Evolutionary conservation across 1,140 invertebrate species (phyloP), one percentile per base, ranked within the genome.

Genomic region (Diachasmimorpha longicaudata): DNA sequence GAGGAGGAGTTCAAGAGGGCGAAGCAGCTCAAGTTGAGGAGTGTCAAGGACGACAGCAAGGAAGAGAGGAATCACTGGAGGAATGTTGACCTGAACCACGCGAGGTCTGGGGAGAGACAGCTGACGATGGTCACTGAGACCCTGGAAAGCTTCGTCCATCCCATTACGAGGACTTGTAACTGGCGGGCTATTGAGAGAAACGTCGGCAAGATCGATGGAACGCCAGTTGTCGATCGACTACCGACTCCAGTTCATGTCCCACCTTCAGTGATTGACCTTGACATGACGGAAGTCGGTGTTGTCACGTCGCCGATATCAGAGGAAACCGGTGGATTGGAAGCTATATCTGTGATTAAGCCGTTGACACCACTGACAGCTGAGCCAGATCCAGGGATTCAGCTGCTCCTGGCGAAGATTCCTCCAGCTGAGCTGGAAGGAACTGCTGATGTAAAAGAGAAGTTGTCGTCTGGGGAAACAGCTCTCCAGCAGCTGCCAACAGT

Each of bases 171-270:
- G 68, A 88, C 82, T 73, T 87, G 90, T 21, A 91, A 93, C 76
- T 93, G 92, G 92, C 90, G 91, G 36, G 89, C 89, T 68, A 91
- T 93, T 80, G 90, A 92, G 77, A 89, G 90, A 78, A 90, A 92
- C 79, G 87, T 88, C 6, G 83, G 77, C 10, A 74, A 63, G 21
- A 55, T 67, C 42, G 74, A 70, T 72, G 83, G 88, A 39, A 78
- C 82, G 25, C 85, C 90, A 13, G 81, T 90, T 44, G 84, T 89
- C 2, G 88, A 88, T 21, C 83, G 83, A 76, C 77, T 93, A 25
- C 92, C 92, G 0, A 83, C 82, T 23, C 90, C 92, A 3, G 77
- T 92, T 1, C 86, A 85, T 58, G 81, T 90, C 19, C 85, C 89
- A 42, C 88, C 92, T 0, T 82, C 90, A 76, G 87, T 87, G 36